A percentile compares a stretch with the other conserved stretches of the same genome.
Evolutionary conservation across 2,888 invertebrate species (phyloP).

Genomic region (Cordilura impudica): DNA sequence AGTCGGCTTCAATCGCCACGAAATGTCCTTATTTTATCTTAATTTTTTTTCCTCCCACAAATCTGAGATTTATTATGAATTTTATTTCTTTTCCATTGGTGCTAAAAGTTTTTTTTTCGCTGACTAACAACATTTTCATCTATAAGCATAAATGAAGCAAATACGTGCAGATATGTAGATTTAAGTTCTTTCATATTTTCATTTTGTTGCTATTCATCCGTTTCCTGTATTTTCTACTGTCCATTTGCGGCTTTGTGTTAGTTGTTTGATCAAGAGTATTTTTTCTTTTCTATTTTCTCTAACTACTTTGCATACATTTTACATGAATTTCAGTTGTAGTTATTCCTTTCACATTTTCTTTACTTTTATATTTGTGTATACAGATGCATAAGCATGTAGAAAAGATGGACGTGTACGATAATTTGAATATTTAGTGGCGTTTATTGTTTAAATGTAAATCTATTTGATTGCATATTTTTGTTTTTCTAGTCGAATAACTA

Average conservation of each 20-base stretch:
- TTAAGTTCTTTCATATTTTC: not conserved
- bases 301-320: not conserved
- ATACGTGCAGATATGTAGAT: conserved; percentile 43
- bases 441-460: conserved; percentile 30
- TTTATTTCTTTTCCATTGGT: conserved; percentile 56
- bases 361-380: not conserved
- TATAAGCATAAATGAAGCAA: conserved; percentile 53
- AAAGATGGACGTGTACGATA: conserved; percentile 15
- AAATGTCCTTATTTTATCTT: not conserved
- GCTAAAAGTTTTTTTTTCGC: conserved; percentile 53
- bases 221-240: conserved; percentile 28
- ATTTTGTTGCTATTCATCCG: not conserved
- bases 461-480: not conserved
- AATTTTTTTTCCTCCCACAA: conserved; percentile 12
- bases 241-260: conserved; percentile 19
- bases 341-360: not conserved
- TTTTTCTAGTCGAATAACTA: not conserved
- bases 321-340: conserved; percentile 28
- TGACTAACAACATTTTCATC: conserved; percentile 52
- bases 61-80: conserved; percentile 52
- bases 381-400: not conserved
- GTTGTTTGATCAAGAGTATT: not conserved
- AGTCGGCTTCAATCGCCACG: too few species aligned
- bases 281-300: not conserved
- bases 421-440: conserved; percentile 30